Base-by-base conservation (phyloP, 2,797 vertebrate species). In the Enteromius trimaculatus region DNA sequence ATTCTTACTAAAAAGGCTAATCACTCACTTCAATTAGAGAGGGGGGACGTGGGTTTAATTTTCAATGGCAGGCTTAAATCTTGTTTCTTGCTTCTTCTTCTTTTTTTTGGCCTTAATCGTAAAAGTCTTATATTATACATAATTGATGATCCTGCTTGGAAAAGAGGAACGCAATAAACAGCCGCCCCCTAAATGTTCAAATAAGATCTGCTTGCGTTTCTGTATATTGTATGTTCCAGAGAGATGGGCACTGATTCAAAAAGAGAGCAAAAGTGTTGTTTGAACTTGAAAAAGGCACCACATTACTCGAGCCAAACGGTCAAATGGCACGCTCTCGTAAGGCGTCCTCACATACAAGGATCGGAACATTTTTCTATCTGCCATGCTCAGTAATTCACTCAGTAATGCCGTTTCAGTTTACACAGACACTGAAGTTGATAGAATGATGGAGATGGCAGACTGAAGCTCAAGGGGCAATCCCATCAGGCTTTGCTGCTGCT, bases 81-180 rank as follows among this genome's bases (percentile, higher is more conserved):
- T 60, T 42, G 21, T 81, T 82, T 86, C 83, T 84, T 84, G 74
- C 62, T 74, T 44, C 80, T 5, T 77, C 5, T 11, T 21, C 60
- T 39, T 82, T 82, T 89, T 91, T 88, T 89, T 79, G 86, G 83
- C 88, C 83, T 89, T 90, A 89, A 93, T 92, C 82, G 89, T 87
- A 82, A 90, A 77, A 79, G 79, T 87, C 34, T 89, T 88, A 90
- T 90, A 84, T 82, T 81, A 86, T 91, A 83, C 89, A 90, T 91
- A 90, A 91, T 93, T 92, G 91, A 92, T 90, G 87, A 83, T 66
- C 75, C 70, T 47, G 75, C 84, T 71, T 81, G 85, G 31, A 86
- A 82, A 88, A 88, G 60, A 86, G 86, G 84, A 71, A 74, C 37
- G 23, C 37, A 64, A 65, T 47, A 19, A 78, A 39, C 62, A 85